Conservation (phyloP, 2,888 invertebrate genomes). For the Encarsia formosa region DNA sequence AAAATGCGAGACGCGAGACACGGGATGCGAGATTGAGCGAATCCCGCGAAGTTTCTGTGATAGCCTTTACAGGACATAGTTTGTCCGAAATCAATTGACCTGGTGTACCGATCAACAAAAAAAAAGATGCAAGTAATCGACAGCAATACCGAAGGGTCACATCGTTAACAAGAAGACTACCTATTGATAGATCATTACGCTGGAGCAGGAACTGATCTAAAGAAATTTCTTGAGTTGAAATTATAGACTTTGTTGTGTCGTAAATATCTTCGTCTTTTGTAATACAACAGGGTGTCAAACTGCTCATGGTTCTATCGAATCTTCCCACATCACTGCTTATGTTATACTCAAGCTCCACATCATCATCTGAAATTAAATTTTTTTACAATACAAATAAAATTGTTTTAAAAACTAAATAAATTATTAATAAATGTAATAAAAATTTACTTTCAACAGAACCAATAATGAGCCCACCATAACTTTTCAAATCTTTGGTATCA, state of each 20-base stretch:
- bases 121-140: conserved; percentile 68
- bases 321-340: conserved; percentile 37
- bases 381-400: no score
- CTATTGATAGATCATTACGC: conserved; percentile 61
- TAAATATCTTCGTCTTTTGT: conserved; percentile 33
- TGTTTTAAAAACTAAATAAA: no score
- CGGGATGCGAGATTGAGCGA: no score
- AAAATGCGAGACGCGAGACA: no score
- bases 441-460: conserved; percentile 41
- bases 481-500: conserved; percentile 38
- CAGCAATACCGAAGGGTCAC: conserved; percentile 69
- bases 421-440: no score
- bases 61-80: conserved; percentile 77
- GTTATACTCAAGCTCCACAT: conserved; percentile 40
- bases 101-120: conserved; percentile 63
- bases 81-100: conserved; percentile 68
- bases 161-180: conserved; percentile 62
- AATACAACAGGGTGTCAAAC: not conserved
- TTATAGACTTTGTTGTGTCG: conserved; percentile 32
- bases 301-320: conserved; percentile 27
- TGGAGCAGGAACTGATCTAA: conserved; percentile 33
- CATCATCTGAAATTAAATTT: conserved; percentile 32
- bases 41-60: no score
- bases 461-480: conserved; percentile 38
- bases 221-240: conserved; percentile 31